Evolutionary conservation across 2,113 vertebrate genomes (phyloP).

Genomic region (Upupa epops): DNA sequence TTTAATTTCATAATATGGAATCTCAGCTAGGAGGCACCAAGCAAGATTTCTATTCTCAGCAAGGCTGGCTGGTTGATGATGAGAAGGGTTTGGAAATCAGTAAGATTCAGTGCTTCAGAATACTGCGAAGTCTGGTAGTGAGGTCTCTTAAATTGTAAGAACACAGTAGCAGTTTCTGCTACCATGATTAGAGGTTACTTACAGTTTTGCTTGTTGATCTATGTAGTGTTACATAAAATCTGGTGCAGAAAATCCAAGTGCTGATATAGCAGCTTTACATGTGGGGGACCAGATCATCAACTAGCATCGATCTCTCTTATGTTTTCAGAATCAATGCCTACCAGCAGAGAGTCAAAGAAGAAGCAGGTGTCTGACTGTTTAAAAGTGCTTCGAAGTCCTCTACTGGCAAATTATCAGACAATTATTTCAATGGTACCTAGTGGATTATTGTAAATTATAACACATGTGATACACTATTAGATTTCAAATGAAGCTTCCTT

Average conservation of each 20-base stretch:
- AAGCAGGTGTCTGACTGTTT: background rate
- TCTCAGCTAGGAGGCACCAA: background rate
- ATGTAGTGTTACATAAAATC: background rate
- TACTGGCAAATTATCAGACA: background rate
- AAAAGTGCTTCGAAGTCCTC: background rate
- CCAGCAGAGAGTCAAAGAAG: background rate
- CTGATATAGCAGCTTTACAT: background rate
- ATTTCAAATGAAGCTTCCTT: background rate
- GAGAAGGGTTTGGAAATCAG: background rate
- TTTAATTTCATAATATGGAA: background rate
- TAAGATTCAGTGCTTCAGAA: background rate
- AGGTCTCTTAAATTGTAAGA: background rate
- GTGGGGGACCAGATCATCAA: background rate
- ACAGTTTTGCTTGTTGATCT: background rate
- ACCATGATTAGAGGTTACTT: background rate
- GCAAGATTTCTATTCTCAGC: background rate
- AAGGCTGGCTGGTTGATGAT: background rate
- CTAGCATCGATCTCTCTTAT: background rate
- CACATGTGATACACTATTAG: background rate
- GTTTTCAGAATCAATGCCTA: background rate
- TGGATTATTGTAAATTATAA: background rate
- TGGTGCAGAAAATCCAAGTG: background rate
- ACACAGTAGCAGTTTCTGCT: background rate
- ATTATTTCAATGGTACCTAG: background rate
- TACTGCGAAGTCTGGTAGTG: background rate